A percentile compares a stretch with the other conserved stretches of the same genome.
Evolutionary conservation across 2,888 invertebrate genomes (phyloP).

Genomic region (Orgyia antiqua): DNA sequence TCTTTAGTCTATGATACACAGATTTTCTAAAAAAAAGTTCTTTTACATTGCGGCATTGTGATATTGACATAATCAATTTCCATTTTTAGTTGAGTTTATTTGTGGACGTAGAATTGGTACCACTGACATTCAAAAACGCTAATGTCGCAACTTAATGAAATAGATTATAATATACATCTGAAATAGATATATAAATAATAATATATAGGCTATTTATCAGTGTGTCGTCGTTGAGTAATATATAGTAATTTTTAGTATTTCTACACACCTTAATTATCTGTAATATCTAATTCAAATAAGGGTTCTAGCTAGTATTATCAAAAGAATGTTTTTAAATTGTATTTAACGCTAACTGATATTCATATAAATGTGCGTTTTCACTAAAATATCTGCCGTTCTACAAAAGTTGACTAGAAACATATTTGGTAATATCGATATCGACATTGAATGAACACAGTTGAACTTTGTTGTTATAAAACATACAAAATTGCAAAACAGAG

Average conservation of each 20-base stretch:
- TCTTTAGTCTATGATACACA: too few species aligned
- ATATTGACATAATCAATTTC: too few species aligned
- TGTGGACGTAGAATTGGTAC: too few species aligned
- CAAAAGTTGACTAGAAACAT: slow-evolving; percentile 24
- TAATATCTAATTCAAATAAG: neutral
- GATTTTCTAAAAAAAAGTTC: too few species aligned
- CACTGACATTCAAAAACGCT: too few species aligned
- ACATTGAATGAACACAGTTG: slow-evolving; percentile 23
- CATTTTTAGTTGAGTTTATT: too few species aligned
- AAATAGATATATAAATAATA: too few species aligned
- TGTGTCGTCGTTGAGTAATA: too few species aligned
- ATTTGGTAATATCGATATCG: slow-evolving; percentile 24
- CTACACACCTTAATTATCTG: neutral
- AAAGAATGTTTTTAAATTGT: neutral
- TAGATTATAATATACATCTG: too few species aligned
- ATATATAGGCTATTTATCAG: too few species aligned
- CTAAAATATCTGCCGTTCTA: slow-evolving; percentile 12
- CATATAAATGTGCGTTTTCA: slow-evolving; percentile 5
- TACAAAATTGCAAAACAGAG: slow-evolving; percentile 45
- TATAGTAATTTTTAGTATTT: neutral
- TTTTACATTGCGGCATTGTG: too few species aligned
- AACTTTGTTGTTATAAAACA: slow-evolving; percentile 37
- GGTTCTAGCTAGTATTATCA: neutral
- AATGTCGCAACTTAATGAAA: too few species aligned
- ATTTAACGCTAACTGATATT: neutral